These are phyloP conservation scores for Drosophila limbata DNA, from an alignment of 2,888 invertebrate genomes.

Conservation along the genomic window DNA sequence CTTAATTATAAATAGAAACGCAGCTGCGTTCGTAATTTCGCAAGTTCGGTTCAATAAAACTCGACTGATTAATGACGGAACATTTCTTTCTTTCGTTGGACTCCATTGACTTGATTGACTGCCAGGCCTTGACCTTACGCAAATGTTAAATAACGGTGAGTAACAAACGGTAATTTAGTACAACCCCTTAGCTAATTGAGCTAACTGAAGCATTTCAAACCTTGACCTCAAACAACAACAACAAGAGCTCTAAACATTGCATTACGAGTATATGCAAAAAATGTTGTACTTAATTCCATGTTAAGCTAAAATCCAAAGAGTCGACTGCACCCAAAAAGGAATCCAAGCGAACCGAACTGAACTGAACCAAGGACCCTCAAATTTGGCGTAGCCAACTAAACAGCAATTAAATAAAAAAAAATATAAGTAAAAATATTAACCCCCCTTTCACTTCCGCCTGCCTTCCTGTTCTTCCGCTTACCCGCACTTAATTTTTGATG, in stretches of 20 bases:
- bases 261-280: slow-evolving; percentile 31
- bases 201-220: slow-evolving; percentile 44
- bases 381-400: slow-evolving; percentile 21
- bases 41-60: slow-evolving; percentile 10
- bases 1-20: neutral
- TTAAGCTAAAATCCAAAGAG: slow-evolving; percentile 25
- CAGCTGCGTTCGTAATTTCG: slow-evolving; percentile 12
- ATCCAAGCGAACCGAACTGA: slow-evolving; percentile 7
- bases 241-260: slow-evolving; percentile 2
- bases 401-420: slow-evolving; percentile 35
- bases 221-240: slow-evolving; percentile 61
- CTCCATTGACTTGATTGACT: slow-evolving; percentile 14
- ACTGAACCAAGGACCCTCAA: slow-evolving; percentile 21
- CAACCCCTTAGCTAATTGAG: slow-evolving; percentile 49
- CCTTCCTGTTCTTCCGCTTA: neutral
- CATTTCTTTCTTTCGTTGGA: slow-evolving; percentile 26
- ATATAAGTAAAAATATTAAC: neutral
- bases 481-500: slow-evolving; percentile 17
- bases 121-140: slow-evolving; percentile 49
- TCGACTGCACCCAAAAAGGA: slow-evolving; percentile 30
- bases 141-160: slow-evolving; percentile 1
- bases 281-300: slow-evolving; percentile 33
- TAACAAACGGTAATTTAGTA: slow-evolving; percentile 12
- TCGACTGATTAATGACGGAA: slow-evolving; percentile 39
- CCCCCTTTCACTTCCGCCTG: neutral